phyloP scores from a whole-genome alignment of 2,888 invertebrate species.

The Acanthoscelides obtectus region DNA sequence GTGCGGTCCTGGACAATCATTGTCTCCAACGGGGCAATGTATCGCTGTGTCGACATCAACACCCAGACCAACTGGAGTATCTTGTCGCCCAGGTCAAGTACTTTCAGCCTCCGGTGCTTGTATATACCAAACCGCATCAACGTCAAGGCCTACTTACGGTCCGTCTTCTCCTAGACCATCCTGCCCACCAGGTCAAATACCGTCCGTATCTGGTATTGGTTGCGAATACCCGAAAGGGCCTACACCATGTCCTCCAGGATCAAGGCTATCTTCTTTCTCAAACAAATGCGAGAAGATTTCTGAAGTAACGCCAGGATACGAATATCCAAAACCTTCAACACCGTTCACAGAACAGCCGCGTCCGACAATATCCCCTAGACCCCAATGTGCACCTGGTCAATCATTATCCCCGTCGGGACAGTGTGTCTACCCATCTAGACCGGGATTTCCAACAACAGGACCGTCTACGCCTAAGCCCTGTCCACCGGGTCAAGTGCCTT shows the following conservation, averaged over 20 bases:
- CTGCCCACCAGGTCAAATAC: no score
- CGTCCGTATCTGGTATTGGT: no score
- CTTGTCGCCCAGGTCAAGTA: conserved; percentile 8
- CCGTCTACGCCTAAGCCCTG: not conserved
- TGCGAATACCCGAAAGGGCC: no score
- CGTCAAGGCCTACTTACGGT: not conserved
- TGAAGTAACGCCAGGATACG: no score
- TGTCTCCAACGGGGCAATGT: conserved; percentile 9
- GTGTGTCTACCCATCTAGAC: not conserved
- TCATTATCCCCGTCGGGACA: no score
- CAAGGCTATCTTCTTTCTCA: not conserved
- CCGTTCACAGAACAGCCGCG: no score
- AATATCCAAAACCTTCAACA: no score
- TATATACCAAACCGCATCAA: conserved; percentile 9
- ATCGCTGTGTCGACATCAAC: conserved; percentile 3
- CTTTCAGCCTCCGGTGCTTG: conserved; percentile 2
- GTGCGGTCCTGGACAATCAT: conserved; percentile 11
- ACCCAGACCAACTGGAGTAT: conserved; percentile 5
- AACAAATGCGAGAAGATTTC: no score
- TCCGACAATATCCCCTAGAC: no score
- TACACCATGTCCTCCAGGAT: no score
- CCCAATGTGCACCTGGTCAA: no score
- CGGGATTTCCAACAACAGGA: not conserved
- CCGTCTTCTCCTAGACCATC: no score
- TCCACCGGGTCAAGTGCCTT: conserved; percentile 11